Base-by-base conservation (phyloP, 2,113 vertebrate genomes). In the Henicopernis longicauda region DNA sequence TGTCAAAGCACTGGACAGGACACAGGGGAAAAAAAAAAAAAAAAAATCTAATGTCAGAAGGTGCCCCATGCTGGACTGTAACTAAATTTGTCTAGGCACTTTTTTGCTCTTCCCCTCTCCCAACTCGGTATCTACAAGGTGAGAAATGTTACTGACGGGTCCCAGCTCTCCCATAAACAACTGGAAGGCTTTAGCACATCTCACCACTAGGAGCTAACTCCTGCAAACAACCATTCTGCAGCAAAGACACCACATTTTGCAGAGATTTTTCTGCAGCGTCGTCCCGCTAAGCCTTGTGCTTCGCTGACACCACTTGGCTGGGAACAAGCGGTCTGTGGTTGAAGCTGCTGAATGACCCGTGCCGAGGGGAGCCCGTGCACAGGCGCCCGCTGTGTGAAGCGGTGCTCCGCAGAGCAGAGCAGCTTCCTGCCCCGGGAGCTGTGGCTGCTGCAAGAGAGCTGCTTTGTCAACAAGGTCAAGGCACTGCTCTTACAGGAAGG, bases 341-440 rank as follows among this genome's bases (percentile, higher is more conserved):
- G 81, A 54, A 17, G 38, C 58, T 69, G 76, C 32, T 0, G 0
- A 13, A 13, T 5, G 27, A 7, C 5, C 16, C 1, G 3, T 12
- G 61, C 55, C 0, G 0, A 40, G 57, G 25, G 78, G 62, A 55
- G 38, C 38, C 52, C 0, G 0, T 6, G 13, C 16, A 21, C 0
- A 17, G 4, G 70, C 4, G 0, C 40, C n/a, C 0, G 3, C 49
- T 14, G 44, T 1, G 7, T 3, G 0, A 38, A 27, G 55, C 5
- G 2, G 32, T 12, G 57, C 73, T 16, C 52, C 0, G 3, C 40
- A 11, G 61, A 71, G 62, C 34, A 1, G 36, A 26, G 76, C 1
- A 0, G 26, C n/a, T 79, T 79, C 76, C 90, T 59, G 76, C 42
- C 44, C 59, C 0, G 0, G 7, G 27, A 52, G 76, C 77, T 25